Base-by-base conservation (phyloP, 2,797 vertebrate genomes). In the Pterois miles region DNA sequence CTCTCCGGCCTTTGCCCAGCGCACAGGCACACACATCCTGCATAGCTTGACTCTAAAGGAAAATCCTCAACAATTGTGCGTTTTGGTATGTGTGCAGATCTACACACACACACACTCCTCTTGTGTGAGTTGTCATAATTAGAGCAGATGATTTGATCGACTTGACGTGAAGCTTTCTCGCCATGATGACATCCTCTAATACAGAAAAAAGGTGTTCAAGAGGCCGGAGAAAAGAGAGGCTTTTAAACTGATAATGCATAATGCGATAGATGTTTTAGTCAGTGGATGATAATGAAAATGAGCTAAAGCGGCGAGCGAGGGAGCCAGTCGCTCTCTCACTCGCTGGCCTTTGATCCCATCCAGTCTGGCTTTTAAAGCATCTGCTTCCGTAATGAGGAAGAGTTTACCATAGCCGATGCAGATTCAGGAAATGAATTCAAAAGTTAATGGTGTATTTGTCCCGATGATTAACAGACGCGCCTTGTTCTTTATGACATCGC, bases 391-490 rank as follows among this genome's bases (percentile, higher is more conserved):
- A 95, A 94, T 93, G 92, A 94, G 93, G 87, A 83, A 91, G 88
- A 92, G 91, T 94, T 95, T 93, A 93, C 92, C 92, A 90, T 88
- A 76, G 89, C 89, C 82, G 81, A 94, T 94, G 90, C 88, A 90
- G 89, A 92, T 94, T 94, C 87, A 86, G 90, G 81, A 84, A 94
- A 92, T 89, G 80, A 93, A 94, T 94, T 93, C 91, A 87, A 87
- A 90, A 91, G 91, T 92, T 94, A 95, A 95, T 94, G 91, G 94
- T 74, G 88, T 94, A 91, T 95, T 95, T 95, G 93, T 95, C 91
- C 90, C 62, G 31, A 84, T 94, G 94, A 95, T 95, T 94, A 95
- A 94, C 89, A 92, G 93, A 91, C 73, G 86, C 60, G 82, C 81
- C 84, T 85, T 80, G 64, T 90, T 92, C 88, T 90, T 90, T 81